A percentile compares a stretch with the other conserved stretches of the same genome.
Evolutionary conservation across 30 jellyfish, hydroid and myxozoan species (phyloP).

Genomic region (Turritopsis dohrnii): DNA sequence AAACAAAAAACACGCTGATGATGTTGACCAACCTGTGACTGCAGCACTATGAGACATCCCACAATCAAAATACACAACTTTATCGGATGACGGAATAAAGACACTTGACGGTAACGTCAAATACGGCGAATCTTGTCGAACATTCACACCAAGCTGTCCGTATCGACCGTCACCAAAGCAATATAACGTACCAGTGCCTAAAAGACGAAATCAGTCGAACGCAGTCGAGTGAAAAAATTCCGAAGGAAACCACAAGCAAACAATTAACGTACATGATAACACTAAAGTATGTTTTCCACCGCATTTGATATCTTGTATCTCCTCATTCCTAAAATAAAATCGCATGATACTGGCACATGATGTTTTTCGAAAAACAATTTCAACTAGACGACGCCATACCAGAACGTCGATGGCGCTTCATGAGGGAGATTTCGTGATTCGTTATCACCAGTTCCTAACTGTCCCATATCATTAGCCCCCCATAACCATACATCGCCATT

Average conservation of each 20-base stretch:
- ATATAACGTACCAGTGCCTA: slow-evolving; percentile 74
- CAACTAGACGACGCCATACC: slow-evolving; percentile 34
- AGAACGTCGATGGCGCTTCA: slow-evolving; percentile 66
- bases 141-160: slow-evolving; percentile 91
- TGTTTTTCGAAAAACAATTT: not conserved
- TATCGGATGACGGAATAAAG: slow-evolving; percentile 46
- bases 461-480: slow-evolving; percentile 91
- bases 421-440: slow-evolving; percentile 43
- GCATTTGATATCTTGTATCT: slow-evolving; percentile 55
- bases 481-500: slow-evolving; percentile 91
- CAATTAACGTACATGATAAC: slow-evolving; percentile 57
- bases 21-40: slow-evolving; percentile 63
- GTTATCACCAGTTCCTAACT: slow-evolving; percentile 57
- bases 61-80: slow-evolving; percentile 60
- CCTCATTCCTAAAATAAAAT: slow-evolving; percentile 71
- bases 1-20: too few relatives aligned
- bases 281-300: slow-evolving; percentile 91
- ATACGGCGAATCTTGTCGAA: slow-evolving; percentile 46
- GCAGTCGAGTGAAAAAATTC: not conserved
- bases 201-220: not conserved
- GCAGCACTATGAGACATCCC: slow-evolving; percentile 97
- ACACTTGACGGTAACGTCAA: slow-evolving; percentile 73
- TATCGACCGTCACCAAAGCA: slow-evolving; percentile 89
- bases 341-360: not conserved
- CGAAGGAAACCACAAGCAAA: not conserved